Evolutionary conservation across 2,113 vertebrate genomes (phyloP).

Genomic region (Alosa alosa): DNA sequence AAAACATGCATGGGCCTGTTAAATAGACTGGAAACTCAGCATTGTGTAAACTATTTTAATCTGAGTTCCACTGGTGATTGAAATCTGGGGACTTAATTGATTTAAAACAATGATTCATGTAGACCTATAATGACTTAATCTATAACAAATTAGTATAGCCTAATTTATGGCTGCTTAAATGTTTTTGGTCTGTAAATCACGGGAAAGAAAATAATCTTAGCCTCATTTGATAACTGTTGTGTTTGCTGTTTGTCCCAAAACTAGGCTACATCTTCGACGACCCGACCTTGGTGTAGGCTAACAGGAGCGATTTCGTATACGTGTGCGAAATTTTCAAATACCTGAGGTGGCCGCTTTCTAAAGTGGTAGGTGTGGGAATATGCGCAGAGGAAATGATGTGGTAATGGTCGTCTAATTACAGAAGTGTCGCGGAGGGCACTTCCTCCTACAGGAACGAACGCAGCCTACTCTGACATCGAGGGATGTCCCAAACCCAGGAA

Average conservation of each 20-base stretch:
- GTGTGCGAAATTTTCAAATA: constrained; percentile 31
- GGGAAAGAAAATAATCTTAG: no score
- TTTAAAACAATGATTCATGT: no score
- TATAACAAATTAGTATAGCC: no score
- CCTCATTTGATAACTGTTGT: background rate
- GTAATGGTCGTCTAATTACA: constrained; percentile 71
- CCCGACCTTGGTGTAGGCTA: background rate
- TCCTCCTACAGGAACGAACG: constrained; percentile 63
- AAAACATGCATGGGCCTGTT: no score
- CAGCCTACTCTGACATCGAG: background rate
- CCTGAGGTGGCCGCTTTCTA: constrained; percentile 5
- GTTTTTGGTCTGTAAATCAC: no score
- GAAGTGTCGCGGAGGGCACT: constrained; percentile 71
- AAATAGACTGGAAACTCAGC: no score
- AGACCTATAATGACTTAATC: no score
- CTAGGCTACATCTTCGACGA: background rate
- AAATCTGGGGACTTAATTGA: no score
- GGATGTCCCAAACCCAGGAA: constrained; percentile 30
- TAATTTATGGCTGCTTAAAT: no score
- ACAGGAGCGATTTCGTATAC: background rate
- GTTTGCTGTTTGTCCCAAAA: constrained; percentile 21
- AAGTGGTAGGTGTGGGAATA: constrained; percentile 54
- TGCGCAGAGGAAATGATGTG: constrained; percentile 74
- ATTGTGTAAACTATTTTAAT: no score
- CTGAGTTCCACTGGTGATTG: no score